phyloP scores from a whole-genome alignment of 1,140 invertebrate species.

The Lepidostoma basale region DNA sequence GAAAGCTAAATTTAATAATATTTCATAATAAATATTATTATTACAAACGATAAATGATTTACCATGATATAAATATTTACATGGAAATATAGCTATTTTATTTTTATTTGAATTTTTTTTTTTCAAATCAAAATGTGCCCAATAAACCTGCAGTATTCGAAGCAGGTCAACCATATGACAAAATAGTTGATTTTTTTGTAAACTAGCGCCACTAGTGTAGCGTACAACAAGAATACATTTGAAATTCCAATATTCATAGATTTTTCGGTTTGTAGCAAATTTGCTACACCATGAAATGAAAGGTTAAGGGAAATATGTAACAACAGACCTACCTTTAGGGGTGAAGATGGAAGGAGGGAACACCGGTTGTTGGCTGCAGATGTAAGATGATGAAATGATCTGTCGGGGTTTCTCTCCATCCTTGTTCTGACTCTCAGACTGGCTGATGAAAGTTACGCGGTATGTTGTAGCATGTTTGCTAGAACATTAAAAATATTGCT shows the following conservation, averaged over 20 bases:
- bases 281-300: too few species aligned
- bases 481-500: background rate
- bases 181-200: too few species aligned
- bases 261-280: too few species aligned
- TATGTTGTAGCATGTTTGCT: slow-evolving; percentile 43
- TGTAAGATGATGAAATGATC: slow-evolving; percentile 32
- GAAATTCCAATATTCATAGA: too few species aligned
- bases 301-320: too few species aligned
- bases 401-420: slow-evolving; percentile 23
- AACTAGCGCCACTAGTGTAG: too few species aligned
- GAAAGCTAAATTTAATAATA: too few species aligned
- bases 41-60: background rate
- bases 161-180: background rate
- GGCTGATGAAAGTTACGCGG: slow-evolving; percentile 35
- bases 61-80: too few species aligned
- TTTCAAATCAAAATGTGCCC: background rate
- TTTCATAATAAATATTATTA: background rate
- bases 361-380: slow-evolving; percentile 41
- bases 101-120: background rate
- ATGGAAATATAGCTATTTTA: too few species aligned
- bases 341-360: slow-evolving; percentile 35
- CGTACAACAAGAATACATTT: too few species aligned
- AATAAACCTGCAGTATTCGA: background rate
- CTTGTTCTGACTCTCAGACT: slow-evolving; percentile 13
- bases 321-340: slow-evolving; percentile 28